phyloP scores from a whole-genome alignment of 2,113 vertebrate genomes.

The Poeciliopsis turrubarensis region DNA sequence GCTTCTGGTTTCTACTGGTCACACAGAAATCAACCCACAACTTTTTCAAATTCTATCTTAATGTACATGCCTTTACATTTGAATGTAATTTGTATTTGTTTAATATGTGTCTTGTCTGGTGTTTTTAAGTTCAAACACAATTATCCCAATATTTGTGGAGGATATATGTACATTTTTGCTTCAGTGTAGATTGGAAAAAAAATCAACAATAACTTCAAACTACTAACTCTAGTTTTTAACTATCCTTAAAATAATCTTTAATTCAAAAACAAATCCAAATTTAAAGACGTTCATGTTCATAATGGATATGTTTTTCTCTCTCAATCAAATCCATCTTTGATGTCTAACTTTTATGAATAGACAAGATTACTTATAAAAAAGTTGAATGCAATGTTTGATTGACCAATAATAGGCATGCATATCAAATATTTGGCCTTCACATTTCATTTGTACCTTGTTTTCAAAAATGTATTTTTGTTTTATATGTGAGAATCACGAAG shows the following conservation, averaged over 20 bases:
- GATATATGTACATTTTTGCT: not conserved
- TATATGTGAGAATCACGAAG: constrained; percentile 35
- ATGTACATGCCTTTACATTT: constrained; percentile 25
- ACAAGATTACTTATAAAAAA: constrained; percentile 9
- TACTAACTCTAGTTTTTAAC: not conserved
- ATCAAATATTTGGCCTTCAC: constrained; percentile 60
- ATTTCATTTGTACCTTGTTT: constrained; percentile 64
- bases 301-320: constrained; percentile 15
- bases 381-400: constrained; percentile 29
- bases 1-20: constrained; percentile 47
- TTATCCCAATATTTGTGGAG: not conserved
- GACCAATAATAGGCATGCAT: constrained; percentile 65
- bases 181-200: not conserved
- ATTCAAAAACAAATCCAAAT: not conserved
- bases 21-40: constrained; percentile 24
- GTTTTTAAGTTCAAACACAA: too few species aligned
- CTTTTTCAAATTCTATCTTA: constrained; percentile 8
- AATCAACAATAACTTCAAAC: not conserved
- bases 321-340: constrained; percentile 36
- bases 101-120: not conserved
- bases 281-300: not conserved
- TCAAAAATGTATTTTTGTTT: constrained; percentile 56
- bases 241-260: not conserved
- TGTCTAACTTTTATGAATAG: constrained; percentile 36
- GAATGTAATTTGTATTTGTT: constrained; percentile 42